These are phyloP conservation scores for Drosophila tani DNA, from an alignment of 1,140 invertebrate genomes.

Conservation along the genomic window DNA sequence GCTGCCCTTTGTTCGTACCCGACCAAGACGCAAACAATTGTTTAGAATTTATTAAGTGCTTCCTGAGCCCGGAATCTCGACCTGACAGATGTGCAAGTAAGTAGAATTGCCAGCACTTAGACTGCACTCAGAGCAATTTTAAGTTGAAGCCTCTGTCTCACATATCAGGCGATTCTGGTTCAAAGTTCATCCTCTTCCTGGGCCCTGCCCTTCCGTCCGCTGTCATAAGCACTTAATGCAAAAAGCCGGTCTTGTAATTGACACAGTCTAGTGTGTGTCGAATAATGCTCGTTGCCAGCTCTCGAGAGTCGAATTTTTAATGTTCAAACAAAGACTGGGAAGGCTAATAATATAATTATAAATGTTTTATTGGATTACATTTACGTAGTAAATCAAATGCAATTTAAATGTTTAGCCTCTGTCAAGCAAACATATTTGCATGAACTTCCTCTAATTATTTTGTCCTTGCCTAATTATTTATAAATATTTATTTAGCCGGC, in stretches of 20 bases:
- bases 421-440: not conserved
- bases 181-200: constrained; percentile 56
- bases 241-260: constrained; percentile 44
- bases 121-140: constrained; percentile 57
- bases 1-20: constrained; percentile 61
- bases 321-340: not conserved
- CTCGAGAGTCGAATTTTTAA: not conserved
- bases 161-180: constrained; percentile 35
- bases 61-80: constrained; percentile 50
- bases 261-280: constrained; percentile 5
- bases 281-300: not conserved
- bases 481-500: constrained; percentile 32
- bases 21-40: constrained; percentile 59
- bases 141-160: constrained; percentile 28
- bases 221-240: constrained; percentile 61
- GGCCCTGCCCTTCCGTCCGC: not conserved
- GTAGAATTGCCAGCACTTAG: constrained; percentile 50
- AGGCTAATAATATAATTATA: not conserved
- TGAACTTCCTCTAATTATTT: not conserved
- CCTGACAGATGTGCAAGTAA: constrained; percentile 47
- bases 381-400: not conserved
- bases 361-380: not conserved
- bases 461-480: constrained; percentile 26
- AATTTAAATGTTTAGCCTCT: not conserved
- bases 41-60: constrained; percentile 80